Evolutionary conservation across 2,113 vertebrate species (phyloP), one percentile per base, ranked within the genome.

Genomic region (Gila orcuttii): DNA sequence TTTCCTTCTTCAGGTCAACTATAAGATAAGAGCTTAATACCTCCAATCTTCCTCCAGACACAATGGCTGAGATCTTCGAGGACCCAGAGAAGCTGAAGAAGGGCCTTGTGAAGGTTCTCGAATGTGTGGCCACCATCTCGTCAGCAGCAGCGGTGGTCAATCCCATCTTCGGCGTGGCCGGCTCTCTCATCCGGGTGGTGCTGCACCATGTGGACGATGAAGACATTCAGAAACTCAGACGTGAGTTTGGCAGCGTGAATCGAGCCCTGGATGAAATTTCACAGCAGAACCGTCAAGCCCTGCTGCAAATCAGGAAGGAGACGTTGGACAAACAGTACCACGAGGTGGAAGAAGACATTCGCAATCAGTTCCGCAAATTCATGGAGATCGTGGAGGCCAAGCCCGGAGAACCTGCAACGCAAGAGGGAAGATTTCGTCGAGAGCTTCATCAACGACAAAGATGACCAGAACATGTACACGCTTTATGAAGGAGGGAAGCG

Each of bases 401-500:
- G 8, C 94, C 94, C 93, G 0, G 84, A 85, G 39, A 74, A 88
- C 28, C 64, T 90, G 50, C 64, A 94, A 12, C 76, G 89, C 81
- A 94, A 93, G 89, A 94, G 92, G 66, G 90, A 92, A 0, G 92
- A 94, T 87, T 96, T 95, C 0, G 88, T 92, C 36, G 85, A 91
- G 84, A 93, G 92, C 87, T 96, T 93, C 25, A 13, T 87, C 86
- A 89, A 93, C 1, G 92, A 95, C 88, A 2, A 93, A 85, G 94
- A 93, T 0, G 94, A 96, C 92, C 94, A 95, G 91, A 95, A 95
- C 89, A 92, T 96, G 86, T 91, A 95, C 93, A 95, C 95, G 6
- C 93, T 96, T n/a, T 96, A 94, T 2, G 94, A 95, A 0, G 94
- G 95, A 2, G 95, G 94, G 3, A 94, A 89, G 13, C 86, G 83